These are phyloP conservation scores for Sebastes reedi DNA, from an alignment of 2,797 vertebrate genomes.

Conservation along the genomic window DNA sequence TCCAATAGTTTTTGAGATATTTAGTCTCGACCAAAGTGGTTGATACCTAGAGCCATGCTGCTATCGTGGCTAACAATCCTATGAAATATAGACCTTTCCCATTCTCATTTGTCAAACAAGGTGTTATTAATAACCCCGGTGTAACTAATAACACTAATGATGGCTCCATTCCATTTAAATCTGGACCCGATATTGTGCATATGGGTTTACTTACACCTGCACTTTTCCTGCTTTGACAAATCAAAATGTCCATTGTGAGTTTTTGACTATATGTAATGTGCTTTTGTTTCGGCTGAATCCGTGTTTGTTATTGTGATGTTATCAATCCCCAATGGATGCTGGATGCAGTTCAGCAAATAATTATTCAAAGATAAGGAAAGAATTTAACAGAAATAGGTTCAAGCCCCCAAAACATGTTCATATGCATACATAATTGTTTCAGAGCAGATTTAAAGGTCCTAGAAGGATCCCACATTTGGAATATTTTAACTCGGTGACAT, in stretches of 20 bases:
- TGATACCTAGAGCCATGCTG: not conserved
- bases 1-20: not conserved
- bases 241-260: not conserved
- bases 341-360: not conserved
- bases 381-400: slow-evolving; percentile 1
- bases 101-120: not conserved
- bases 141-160: not conserved
- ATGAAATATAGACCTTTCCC: not conserved
- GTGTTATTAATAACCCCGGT: not conserved
- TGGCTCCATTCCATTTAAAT: not conserved
- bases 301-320: not conserved
- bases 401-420: slow-evolving; percentile 6
- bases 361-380: not conserved
- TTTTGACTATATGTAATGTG: not conserved
- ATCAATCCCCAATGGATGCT: not conserved
- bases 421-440: slow-evolving; percentile 32
- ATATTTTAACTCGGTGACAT: slow-evolving; percentile 70
- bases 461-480: slow-evolving; percentile 37
- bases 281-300: not conserved
- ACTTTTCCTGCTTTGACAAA: not conserved
- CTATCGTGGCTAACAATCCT: not conserved
- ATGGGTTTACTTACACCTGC: not conserved
- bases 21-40: not conserved
- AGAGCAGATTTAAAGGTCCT: slow-evolving; percentile 29
- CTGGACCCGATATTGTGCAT: not conserved